Conservation (phyloP, 2,888 invertebrate species). For the Syritta pipiens region DNA sequence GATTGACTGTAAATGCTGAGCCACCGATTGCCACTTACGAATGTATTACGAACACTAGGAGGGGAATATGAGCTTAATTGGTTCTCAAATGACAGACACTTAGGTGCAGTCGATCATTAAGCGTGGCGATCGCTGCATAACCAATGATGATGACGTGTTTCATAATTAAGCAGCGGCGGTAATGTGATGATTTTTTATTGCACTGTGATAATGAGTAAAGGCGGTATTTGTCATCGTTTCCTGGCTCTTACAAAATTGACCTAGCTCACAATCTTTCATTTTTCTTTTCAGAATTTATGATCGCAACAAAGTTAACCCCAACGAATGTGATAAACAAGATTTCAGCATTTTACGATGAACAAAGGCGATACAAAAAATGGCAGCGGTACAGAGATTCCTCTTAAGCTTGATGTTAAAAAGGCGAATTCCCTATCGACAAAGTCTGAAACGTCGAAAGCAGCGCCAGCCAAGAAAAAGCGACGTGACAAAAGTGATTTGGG, state of each 20-base stretch:
- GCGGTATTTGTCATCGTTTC: background rate
- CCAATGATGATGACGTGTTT: no score
- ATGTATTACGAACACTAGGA: no score
- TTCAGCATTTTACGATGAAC: slow-evolving; percentile 38
- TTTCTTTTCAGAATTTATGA: slow-evolving; percentile 28
- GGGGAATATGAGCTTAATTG: no score
- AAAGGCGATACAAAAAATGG: slow-evolving; percentile 38
- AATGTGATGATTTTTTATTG: no score
- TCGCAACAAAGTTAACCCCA: background rate
- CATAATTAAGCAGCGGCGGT: no score
- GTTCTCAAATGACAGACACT: no score
- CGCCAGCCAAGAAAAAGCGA: slow-evolving; percentile 73
- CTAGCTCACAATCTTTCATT: background rate
- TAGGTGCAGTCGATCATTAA: no score
- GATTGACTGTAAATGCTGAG: no score
- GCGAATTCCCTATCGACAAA: slow-evolving; percentile 49
- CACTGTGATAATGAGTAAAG: no score
- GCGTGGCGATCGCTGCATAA: no score
- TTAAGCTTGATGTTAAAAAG: slow-evolving; percentile 54
- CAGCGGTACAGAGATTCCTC: slow-evolving; percentile 32
- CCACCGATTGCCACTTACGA: no score
- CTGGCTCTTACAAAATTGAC: no score
- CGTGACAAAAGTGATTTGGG: slow-evolving; percentile 78
- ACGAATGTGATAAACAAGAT: slow-evolving; percentile 12
- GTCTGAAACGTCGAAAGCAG: background rate